Conservation (phyloP, 2,888 invertebrate species). For the Busseola fusca region DNA sequence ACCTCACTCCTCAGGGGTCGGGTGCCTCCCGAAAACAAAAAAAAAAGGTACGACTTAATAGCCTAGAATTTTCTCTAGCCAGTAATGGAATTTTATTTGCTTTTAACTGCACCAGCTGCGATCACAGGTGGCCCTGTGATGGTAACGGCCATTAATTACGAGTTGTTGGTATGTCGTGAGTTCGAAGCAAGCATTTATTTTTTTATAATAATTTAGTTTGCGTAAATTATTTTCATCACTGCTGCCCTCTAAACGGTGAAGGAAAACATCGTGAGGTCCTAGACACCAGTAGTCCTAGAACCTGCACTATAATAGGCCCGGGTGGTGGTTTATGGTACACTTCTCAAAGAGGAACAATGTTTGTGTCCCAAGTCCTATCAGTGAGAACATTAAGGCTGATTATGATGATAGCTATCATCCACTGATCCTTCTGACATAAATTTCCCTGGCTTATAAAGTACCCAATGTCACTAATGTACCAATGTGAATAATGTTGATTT, state of each 20-base stretch:
- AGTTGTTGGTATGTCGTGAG: background rate
- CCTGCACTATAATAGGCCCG: background rate
- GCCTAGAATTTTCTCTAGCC: background rate
- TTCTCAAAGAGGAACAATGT: background rate
- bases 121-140: background rate
- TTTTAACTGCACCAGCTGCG: background rate
- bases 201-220: too few species aligned
- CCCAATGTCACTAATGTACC: too few species aligned
- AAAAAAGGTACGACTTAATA: background rate
- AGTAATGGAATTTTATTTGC: background rate
- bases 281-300: background rate
- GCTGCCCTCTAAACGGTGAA: background rate
- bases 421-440: too few species aligned
- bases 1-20: too few species aligned
- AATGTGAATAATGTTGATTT: background rate
- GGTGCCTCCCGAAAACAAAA: too few species aligned
- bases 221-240: background rate
- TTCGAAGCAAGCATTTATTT: background rate
- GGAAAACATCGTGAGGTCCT: background rate
- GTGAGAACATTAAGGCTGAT: background rate
- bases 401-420: background rate
- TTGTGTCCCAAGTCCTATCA: background rate
- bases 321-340: background rate
- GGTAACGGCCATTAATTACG: background rate
- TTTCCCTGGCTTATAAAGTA: background rate